These are phyloP conservation scores for Drosophila simulans DNA, from an alignment of 1,140 invertebrate species.

Conservation along the genomic window DNA sequence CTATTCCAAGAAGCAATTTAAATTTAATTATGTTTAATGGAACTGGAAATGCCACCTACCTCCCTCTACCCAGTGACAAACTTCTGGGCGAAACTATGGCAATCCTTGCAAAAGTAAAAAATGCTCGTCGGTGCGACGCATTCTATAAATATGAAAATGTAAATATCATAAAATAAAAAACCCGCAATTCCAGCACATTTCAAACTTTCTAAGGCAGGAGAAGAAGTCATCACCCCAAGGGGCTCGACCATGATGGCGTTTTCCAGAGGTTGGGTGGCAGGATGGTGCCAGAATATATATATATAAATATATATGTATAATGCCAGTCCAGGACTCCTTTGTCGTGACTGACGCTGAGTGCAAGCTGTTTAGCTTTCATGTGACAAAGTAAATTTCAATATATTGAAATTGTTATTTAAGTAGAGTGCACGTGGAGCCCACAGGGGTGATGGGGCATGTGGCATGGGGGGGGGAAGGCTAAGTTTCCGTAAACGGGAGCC, in stretches of 20 bases:
- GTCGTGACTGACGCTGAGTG: constrained; percentile 73
- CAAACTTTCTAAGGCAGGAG: not conserved
- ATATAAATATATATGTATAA: not conserved
- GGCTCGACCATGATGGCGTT: not conserved
- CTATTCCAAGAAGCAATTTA: no score
- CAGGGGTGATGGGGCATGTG: not conserved
- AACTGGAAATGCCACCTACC: no score
- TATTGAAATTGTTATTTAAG: constrained; percentile 84
- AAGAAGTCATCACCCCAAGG: not conserved
- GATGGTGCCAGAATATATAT: constrained; percentile 2
- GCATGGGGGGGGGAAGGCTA: not conserved
- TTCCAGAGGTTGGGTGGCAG: not conserved
- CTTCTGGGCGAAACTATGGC: not conserved
- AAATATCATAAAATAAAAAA: not conserved
- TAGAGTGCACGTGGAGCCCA: constrained; percentile 67
- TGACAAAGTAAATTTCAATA: constrained; percentile 84
- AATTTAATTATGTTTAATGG: no score
- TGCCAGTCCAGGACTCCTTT: constrained; percentile 28
- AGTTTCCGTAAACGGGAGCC: not conserved
- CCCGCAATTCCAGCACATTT: not conserved
- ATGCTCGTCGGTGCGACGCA: no score
- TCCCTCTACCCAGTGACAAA: no score
- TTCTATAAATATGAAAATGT: not conserved
- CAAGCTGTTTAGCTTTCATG: constrained; percentile 81
- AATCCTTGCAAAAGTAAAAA: not conserved